Evolutionary conservation across 2,888 invertebrate genomes (phyloP), one percentile per base, ranked within the genome.

Genomic region (Phytoseiulus persimilis): DNA sequence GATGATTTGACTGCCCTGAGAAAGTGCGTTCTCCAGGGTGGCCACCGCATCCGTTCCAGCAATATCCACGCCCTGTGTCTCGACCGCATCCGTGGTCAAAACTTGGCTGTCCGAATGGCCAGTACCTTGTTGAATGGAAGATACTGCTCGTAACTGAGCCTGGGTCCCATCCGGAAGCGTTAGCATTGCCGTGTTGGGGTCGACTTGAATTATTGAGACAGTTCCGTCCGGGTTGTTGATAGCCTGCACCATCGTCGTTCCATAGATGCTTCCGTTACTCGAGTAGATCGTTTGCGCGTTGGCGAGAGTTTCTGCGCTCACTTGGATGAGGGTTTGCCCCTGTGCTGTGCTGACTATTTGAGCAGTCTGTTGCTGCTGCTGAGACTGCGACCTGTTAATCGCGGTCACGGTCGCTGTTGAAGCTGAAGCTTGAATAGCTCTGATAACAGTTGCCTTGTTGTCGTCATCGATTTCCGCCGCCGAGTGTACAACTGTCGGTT

Each of bases 161-260:
- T 97, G 97, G 91, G 97, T 97, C 90, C 98, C 98, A 93, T 98
- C 98, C 0, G 98, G 97, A 92, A 98, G 94, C 89, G 97, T 98
- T 92, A 98, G 97, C 92, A 98, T 97, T 83, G 90, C 89, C 91
- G 97, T 96, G 94, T 96, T 96, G 90, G 97, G 96, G 94, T 97
- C 97, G 92, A 97, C 96, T 94, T 98, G 98, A 91, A 98, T 97
- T 91, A 98, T 95, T 91, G 98, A 98, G 91, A 98, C 96, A 18
- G 97, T 96, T 91, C 98, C 98, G 94, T 98, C 98, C 0, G 98
- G 96, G 94, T 98, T 98, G 92, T 96, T 97, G 93, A 98, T 97
- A 11, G 97, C 97, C 93, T 98, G 98, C 90, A 98, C 95, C 92
- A 98, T 96, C 11, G 97, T 96, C 91, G 97, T 96, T 90, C 96